These are phyloP conservation scores for Gasterosteus nipponicus DNA, from an alignment of 2,113 vertebrate species.

Conservation along the genomic window DNA sequence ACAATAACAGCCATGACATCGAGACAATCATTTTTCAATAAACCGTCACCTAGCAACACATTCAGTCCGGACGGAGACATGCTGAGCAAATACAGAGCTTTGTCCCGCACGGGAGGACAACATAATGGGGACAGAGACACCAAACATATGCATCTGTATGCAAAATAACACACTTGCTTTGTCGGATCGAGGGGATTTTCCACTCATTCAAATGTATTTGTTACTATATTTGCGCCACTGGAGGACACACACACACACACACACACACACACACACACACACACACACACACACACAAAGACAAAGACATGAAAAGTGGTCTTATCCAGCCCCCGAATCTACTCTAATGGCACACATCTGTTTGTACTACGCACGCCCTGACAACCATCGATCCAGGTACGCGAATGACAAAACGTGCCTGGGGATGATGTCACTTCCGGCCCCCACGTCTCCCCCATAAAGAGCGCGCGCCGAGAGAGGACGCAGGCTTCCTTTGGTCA, in stretches of 20 bases:
- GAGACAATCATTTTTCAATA: constrained; percentile 35
- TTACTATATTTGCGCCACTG: not conserved
- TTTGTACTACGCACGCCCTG: constrained; percentile 18
- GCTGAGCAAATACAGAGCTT: constrained; percentile 35
- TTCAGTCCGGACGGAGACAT: constrained; percentile 22
- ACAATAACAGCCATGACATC: not conserved
- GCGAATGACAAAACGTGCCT: not conserved
- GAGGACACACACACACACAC: not conserved
- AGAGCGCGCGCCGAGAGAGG: constrained; percentile 46
- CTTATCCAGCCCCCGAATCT: not conserved
- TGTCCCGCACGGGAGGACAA: not conserved
- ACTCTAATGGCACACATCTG: not conserved
- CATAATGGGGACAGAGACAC: not conserved
- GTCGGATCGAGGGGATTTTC: not conserved
- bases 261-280: too few species aligned
- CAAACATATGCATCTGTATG: not conserved
- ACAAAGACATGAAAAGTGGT: not conserved
- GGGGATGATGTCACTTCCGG: constrained; percentile 79
- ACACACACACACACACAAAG: not conserved
- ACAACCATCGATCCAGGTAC: constrained; percentile 40
- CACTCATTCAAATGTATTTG: not conserved
- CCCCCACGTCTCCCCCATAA: constrained; percentile 56
- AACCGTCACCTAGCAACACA: constrained; percentile 66
- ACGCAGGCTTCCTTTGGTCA: constrained; percentile 30
- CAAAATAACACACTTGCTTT: not conserved